Percentiles rank a stretch among this genome's conserved stretches.
Conservation (phyloP, 2,888 invertebrate genomes). For the Ceraclea dissimilis region DNA sequence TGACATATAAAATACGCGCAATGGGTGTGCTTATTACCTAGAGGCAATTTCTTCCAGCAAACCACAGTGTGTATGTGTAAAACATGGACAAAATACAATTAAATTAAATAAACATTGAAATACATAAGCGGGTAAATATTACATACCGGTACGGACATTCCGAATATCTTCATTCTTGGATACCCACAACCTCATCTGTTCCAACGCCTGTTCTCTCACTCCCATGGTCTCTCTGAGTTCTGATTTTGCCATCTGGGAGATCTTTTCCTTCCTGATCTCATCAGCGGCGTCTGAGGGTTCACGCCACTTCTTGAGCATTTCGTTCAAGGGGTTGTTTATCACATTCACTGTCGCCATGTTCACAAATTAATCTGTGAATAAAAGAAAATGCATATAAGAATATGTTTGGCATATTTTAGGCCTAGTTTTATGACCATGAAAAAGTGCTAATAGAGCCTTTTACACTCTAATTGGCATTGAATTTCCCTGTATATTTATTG, state of each 20-base stretch:
- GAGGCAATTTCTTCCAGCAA: no score
- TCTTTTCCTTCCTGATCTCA: conserved; percentile 11
- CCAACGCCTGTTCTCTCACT: conserved; percentile 54
- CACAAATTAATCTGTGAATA: not conserved
- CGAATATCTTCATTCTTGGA: conserved; percentile 59
- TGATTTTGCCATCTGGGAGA: conserved; percentile 49
- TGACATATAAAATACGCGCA: no score
- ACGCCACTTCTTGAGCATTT: not conserved
- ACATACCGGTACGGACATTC: conserved; percentile 57
- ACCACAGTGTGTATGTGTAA: no score
- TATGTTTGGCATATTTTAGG: no score
- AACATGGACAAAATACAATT: no score
- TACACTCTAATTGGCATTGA: no score
- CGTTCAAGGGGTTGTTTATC: not conserved
- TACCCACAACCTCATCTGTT: conserved; percentile 63
- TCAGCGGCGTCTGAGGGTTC: not conserved
- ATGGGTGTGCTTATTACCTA: no score
- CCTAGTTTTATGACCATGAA: no score
- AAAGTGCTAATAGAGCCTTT: no score
- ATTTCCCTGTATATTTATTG: no score
- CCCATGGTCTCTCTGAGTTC: conserved; percentile 65
- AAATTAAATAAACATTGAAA: no score
- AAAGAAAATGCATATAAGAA: not conserved
- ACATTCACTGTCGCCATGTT: not conserved
- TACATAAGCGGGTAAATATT: no score